Evolutionary conservation across 2,797 vertebrate species (phyloP).

Genomic region (Microctenopoma stevenorrisi): DNA sequence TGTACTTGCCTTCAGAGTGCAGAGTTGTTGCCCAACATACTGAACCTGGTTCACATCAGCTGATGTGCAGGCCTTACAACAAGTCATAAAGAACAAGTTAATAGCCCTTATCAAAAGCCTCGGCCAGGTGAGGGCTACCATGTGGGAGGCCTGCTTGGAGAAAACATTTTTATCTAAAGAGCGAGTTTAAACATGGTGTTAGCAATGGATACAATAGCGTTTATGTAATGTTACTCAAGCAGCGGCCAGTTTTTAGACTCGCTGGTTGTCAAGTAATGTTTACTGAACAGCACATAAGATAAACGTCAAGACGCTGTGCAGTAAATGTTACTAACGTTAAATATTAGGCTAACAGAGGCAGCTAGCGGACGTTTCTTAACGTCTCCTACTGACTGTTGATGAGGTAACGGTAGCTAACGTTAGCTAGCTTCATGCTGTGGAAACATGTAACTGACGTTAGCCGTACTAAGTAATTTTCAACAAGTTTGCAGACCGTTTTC

Average conservation of each 20-base stretch:
- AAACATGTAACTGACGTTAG: constrained; percentile 28
- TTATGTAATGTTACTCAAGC: too few relatives aligned
- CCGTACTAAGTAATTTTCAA: constrained; percentile 14
- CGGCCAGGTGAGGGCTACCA: constrained; percentile 31
- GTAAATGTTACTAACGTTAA: constrained; percentile 14
- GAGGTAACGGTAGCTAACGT: constrained; percentile 33
- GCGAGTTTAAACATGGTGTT: neutral
- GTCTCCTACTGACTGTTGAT: constrained; percentile 42
- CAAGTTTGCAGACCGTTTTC: constrained; percentile 41
- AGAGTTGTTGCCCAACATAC: neutral
- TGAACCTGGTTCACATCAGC: neutral
- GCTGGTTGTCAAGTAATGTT: neutral
- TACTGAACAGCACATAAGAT: neutral
- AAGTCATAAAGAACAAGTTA: neutral
- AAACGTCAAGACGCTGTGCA: neutral
- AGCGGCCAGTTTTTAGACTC: neutral
- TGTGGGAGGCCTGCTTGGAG: constrained; percentile 64
- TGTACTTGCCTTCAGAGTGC: neutral
- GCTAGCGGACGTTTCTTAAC: constrained; percentile 50
- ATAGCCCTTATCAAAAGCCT: constrained; percentile 4
- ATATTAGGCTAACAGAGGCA: constrained; percentile 22
- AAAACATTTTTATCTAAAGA: constrained; percentile 45
- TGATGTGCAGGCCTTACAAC: neutral
- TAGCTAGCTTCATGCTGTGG: constrained; percentile 49
- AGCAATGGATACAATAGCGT: neutral